Evolutionary conservation across 2,888 invertebrate species (phyloP).

Genomic region (Cepaea hortensis): DNA sequence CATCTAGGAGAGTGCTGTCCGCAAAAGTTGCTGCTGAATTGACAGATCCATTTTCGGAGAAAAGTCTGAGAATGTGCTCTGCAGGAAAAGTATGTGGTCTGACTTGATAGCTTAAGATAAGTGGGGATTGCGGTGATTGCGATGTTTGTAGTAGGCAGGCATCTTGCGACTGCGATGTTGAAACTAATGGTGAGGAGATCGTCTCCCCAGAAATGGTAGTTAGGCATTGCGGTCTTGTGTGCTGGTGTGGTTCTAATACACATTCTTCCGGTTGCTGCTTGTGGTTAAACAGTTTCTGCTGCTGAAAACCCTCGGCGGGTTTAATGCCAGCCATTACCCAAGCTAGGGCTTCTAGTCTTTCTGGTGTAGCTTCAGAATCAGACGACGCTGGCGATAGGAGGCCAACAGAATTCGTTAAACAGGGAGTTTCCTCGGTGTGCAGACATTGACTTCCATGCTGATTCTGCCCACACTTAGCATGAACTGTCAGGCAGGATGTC

Average conservation of each 20-base stretch:
- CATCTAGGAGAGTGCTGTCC: neutral
- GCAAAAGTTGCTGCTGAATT: neutral
- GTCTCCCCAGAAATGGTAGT: neutral
- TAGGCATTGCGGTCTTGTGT: neutral
- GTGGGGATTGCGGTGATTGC: neutral
- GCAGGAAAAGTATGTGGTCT: constrained; percentile 10
- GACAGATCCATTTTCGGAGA: neutral
- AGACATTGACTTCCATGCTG: neutral
- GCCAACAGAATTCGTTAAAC: neutral
- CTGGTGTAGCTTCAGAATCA: no score
- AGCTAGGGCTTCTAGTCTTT: neutral
- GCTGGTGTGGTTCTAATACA: neutral
- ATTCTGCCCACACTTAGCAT: neutral
- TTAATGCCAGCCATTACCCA: neutral
- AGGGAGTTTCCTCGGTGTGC: neutral
- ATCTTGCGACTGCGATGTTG: neutral
- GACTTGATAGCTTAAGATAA: neutral
- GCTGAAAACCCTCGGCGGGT: neutral
- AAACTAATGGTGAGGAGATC: neutral
- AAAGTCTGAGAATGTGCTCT: neutral
- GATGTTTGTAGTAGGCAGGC: neutral
- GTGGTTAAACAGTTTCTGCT: neutral
- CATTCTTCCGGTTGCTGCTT: neutral
- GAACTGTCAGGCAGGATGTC: neutral
- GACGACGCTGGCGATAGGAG: no score